Conservation (phyloP, 2,888 invertebrate species). For the Endomychus coccineus region DNA sequence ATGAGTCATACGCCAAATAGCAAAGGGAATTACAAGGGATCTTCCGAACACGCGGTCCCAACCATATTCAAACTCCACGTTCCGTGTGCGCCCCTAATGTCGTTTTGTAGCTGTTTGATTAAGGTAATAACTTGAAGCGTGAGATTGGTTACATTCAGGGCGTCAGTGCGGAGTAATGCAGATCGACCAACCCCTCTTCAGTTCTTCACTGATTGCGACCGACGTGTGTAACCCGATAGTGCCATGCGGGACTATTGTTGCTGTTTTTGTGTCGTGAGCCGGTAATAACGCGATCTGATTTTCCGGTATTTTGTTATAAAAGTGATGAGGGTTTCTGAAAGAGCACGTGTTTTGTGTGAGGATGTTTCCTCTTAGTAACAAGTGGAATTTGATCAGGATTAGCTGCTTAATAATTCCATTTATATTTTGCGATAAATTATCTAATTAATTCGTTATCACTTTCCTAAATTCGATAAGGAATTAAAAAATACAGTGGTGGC, state of each 20-base stretch:
- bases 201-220: conserved; percentile 11
- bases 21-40: conserved; percentile 34
- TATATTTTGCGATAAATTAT: too few species aligned
- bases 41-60: conserved; percentile 9
- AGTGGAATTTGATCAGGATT: too few species aligned
- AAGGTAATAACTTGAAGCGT: conserved; percentile 43
- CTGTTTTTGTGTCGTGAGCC: conserved; percentile 14
- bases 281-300: conserved; percentile 11
- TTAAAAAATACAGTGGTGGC: too few species aligned
- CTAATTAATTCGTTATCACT: too few species aligned
- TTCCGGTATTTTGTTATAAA: conserved; percentile 13
- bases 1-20: conserved; percentile 41
- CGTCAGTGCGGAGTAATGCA: conserved; percentile 15
- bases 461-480: too few species aligned
- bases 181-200: conserved; percentile 13
- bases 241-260: conserved; percentile 12
- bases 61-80: too few species aligned
- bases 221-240: conserved; percentile 15
- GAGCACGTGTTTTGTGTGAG: too few species aligned
- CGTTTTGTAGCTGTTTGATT: conserved; percentile 35
- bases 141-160: conserved; percentile 40
- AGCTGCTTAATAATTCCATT: too few species aligned
- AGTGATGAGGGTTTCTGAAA: too few species aligned
- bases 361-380: too few species aligned
- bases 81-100: too few species aligned